phyloP scores from a whole-genome alignment of 2,888 invertebrate genomes.

The Caradrina kadenii region DNA sequence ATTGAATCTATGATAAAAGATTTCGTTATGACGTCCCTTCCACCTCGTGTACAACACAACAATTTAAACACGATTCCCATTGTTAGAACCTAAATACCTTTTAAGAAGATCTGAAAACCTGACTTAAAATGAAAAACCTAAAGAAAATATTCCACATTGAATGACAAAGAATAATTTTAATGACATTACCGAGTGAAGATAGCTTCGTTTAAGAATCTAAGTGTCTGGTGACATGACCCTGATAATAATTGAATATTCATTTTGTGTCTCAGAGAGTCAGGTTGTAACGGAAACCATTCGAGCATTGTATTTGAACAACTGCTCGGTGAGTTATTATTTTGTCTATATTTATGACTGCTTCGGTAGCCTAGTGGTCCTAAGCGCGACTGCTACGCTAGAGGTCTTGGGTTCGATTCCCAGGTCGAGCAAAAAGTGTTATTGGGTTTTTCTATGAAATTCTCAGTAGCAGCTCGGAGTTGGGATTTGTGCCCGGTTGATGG shows the following conservation, averaged over 20 bases:
- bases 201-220: slow-evolving; percentile 18
- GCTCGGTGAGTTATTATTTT: slow-evolving; percentile 5
- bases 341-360: no score
- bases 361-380: no score
- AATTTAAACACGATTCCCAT: no score
- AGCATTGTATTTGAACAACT: slow-evolving; percentile 40
- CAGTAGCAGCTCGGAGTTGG: no score
- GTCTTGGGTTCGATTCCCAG: no score
- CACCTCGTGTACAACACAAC: no score
- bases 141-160: not conserved
- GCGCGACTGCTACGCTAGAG: no score
- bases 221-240: slow-evolving; percentile 43
- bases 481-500: no score
- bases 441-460: no score
- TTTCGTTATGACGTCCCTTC: no score
- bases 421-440: no score
- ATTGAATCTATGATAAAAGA: no score
- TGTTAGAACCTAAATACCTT: not conserved
- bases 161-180: slow-evolving; percentile 1
- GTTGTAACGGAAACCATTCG: slow-evolving; percentile 27
- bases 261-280: slow-evolving; percentile 30
- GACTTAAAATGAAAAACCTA: not conserved
- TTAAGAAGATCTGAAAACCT: not conserved
- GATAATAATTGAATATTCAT: slow-evolving; percentile 46
- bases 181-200: slow-evolving; percentile 2